A percentile compares a stretch with the other conserved stretches of the same genome.
Evolutionary conservation across 2,888 invertebrate genomes (phyloP).

Genomic region (Synanthedon formicaeformis): DNA sequence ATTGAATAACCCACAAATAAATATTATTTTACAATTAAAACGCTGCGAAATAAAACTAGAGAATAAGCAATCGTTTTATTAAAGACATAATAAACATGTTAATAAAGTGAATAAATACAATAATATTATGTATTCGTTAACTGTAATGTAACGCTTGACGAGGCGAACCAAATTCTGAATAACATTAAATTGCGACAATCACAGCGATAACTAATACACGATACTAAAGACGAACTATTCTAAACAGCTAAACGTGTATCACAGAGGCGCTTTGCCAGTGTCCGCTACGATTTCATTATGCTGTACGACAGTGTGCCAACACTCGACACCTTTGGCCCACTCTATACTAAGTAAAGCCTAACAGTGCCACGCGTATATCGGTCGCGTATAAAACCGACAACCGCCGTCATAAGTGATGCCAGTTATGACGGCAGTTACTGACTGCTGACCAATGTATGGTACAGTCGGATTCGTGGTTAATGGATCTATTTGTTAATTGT

Average conservation of each 20-base stretch:
- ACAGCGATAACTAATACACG: slow-evolving; percentile 14
- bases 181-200: slow-evolving; percentile 32
- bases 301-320: slow-evolving; percentile 9
- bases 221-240: slow-evolving; percentile 35
- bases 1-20: too few species aligned
- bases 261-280: slow-evolving; percentile 52
- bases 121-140: slow-evolving; percentile 10
- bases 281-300: slow-evolving; percentile 26
- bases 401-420: too few species aligned
- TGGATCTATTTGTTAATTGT: too few species aligned
- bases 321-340: too few species aligned
- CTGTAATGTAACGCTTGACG: slow-evolving; percentile 32
- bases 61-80: slow-evolving; percentile 66
- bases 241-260: slow-evolving; percentile 52
- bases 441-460: too few species aligned
- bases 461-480: too few species aligned
- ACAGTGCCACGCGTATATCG: too few species aligned
- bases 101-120: slow-evolving; percentile 68
- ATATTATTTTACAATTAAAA: too few species aligned
- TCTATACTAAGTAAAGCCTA: too few species aligned
- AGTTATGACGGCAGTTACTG: too few species aligned
- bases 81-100: slow-evolving; percentile 70
- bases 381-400: too few species aligned
- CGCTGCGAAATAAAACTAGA: slow-evolving; percentile 15
- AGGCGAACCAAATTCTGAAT: slow-evolving; percentile 38